Conservation (phyloP, 2,113 vertebrate species). For the Vombatus ursinus region DNA sequence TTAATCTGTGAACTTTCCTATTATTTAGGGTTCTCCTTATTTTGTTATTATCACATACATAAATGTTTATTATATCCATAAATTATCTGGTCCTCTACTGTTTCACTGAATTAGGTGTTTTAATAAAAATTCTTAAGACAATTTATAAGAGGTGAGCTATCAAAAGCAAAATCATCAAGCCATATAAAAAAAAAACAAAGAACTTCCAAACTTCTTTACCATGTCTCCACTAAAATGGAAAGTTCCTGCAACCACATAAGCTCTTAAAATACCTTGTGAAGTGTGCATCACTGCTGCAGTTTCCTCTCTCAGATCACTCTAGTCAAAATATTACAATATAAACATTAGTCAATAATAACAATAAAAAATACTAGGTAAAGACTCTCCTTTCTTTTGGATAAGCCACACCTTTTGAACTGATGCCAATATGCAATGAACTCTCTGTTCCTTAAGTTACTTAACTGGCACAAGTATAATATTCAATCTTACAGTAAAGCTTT, state of each 20-base stretch:
- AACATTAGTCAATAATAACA: background rate
- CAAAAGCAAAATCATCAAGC: background rate
- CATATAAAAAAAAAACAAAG: background rate
- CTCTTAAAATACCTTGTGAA: background rate
- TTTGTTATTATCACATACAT: background rate
- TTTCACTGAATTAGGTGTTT: background rate
- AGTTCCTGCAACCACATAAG: background rate
- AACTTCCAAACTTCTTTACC: background rate
- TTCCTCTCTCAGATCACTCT: background rate
- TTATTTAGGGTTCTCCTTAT: background rate
- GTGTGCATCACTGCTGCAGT: background rate
- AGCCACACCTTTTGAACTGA: background rate
- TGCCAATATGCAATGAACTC: background rate
- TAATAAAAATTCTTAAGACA: background rate
- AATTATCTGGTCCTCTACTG: background rate
- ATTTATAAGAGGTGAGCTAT: background rate
- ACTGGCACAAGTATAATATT: slow-evolving; percentile 4
- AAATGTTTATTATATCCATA: background rate
- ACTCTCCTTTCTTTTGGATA: slow-evolving; percentile 9
- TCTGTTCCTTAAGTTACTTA: slow-evolving; percentile 1
- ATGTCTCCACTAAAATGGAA: background rate
- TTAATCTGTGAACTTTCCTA: background rate
- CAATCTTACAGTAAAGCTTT: slow-evolving; percentile 11
- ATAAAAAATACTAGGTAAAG: background rate
- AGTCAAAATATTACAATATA: slow-evolving; percentile 17